phyloP scores from a whole-genome alignment of 2,888 invertebrate genomes.

The Microplitis manilae region DNA sequence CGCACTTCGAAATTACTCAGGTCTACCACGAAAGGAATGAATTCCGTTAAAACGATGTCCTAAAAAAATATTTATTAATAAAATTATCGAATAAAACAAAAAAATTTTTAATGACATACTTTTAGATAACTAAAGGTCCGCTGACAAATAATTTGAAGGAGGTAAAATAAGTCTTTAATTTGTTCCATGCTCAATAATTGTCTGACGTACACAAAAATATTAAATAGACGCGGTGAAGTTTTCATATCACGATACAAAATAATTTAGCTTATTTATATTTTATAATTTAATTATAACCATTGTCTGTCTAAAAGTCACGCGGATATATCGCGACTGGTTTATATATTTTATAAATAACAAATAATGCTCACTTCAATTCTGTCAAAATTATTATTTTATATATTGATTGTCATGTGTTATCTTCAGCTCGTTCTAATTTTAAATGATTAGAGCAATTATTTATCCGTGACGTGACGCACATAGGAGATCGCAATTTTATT shows the following conservation, averaged over 20 bases:
- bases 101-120: slow-evolving; percentile 45
- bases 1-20: slow-evolving; percentile 39
- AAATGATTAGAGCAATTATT: slow-evolving; percentile 9
- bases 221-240: slow-evolving; percentile 12
- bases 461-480: background rate
- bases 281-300: slow-evolving; percentile 30
- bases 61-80: slow-evolving; percentile 21
- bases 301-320: slow-evolving; percentile 43
- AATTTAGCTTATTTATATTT: slow-evolving; percentile 43
- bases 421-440: slow-evolving; percentile 13
- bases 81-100: background rate
- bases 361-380: slow-evolving; percentile 38
- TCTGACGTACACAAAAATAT: slow-evolving; percentile 13
- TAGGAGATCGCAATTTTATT: background rate
- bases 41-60: slow-evolving; percentile 47
- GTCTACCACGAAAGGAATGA: slow-evolving; percentile 42
- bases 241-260: slow-evolving; percentile 3
- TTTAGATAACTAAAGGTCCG: slow-evolving; percentile 56
- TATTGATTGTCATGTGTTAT: slow-evolving; percentile 41
- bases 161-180: slow-evolving; percentile 53
- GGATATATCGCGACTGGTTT: slow-evolving; percentile 39
- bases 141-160: slow-evolving; percentile 53
- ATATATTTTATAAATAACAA: slow-evolving; percentile 52
- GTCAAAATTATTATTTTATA: slow-evolving; percentile 18
- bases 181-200: slow-evolving; percentile 52